phyloP scores from a whole-genome alignment of 2,113 vertebrate species.

The mouse (Mus musculus) region GRCm39 chr10:23230001-23230500 shows the following conservation, averaged over 20 bases:
- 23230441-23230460: background rate
- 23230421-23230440: constrained; percentile 24
- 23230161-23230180: constrained; percentile 35
- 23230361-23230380: background rate
- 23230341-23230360: background rate
- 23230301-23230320: constrained; percentile 29
- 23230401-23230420: constrained; percentile 26
- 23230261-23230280: background rate
- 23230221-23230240: background rate
- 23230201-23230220: background rate
- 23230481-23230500: constrained; percentile 60
- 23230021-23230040: no score
- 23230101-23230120: background rate
- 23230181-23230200: background rate
- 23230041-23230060: background rate
- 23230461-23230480: constrained; percentile 10
- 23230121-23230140: background rate
- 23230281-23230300: background rate
- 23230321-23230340: background rate
- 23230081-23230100: background rate
- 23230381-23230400: background rate
- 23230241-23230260: background rate
- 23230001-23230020: no score
- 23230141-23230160: background rate
- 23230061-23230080: background rate